Evolutionary conservation across 2,888 invertebrate genomes (phyloP).

Genomic region (Tetragonula carbonaria): DNA sequence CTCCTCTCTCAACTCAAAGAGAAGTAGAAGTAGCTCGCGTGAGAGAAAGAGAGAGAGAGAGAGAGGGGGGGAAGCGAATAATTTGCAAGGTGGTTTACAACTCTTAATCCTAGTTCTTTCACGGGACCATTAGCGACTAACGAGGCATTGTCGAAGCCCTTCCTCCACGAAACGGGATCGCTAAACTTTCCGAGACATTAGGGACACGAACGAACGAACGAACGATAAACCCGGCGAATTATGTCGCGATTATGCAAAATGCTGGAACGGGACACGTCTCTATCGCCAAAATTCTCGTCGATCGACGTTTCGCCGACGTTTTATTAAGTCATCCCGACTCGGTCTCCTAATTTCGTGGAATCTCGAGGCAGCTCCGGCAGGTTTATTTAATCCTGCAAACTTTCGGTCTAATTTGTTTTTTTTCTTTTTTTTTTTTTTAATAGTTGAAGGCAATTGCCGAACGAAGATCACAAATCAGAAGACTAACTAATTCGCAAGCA

Average conservation of each 20-base stretch:
- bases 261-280: constrained; percentile 32
- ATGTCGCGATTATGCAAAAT: constrained; percentile 76
- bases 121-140: constrained; percentile 76
- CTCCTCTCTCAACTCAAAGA: neutral
- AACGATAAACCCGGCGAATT: constrained; percentile 77
- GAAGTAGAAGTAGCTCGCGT: neutral
- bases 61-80: constrained; percentile 60
- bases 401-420: too few relatives aligned
- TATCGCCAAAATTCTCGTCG: constrained; percentile 36
- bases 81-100: constrained; percentile 78
- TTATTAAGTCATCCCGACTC: neutral
- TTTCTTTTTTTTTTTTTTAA: too few relatives aligned
- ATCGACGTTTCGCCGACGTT: constrained; percentile 1
- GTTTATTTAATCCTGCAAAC: too few relatives aligned
- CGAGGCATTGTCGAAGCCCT: constrained; percentile 79
- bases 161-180: constrained; percentile 18
- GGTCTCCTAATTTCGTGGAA: neutral
- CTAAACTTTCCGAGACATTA: constrained; percentile 74
- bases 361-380: too few relatives aligned
- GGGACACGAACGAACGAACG: constrained; percentile 71
- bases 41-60: neutral
- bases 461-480: too few relatives aligned
- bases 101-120: constrained; percentile 79
- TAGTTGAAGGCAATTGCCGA: too few relatives aligned
- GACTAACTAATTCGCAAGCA: too few relatives aligned